Evolutionary conservation across 2,888 invertebrate species (phyloP).

Genomic region (Drymonia ruficornis): DNA sequence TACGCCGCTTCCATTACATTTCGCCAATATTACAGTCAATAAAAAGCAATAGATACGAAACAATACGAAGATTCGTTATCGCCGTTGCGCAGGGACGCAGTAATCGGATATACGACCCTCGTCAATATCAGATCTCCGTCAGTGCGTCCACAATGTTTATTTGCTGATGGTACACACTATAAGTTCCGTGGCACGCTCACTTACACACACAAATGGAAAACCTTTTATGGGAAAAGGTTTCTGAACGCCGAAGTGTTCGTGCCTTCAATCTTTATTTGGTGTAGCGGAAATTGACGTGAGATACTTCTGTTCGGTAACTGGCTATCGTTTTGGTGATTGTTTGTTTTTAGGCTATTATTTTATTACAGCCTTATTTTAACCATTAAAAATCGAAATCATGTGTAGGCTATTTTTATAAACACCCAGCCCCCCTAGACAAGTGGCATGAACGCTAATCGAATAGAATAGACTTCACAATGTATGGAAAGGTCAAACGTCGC

Average conservation of each 20-base stretch:
- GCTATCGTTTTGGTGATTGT: background rate
- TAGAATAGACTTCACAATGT: too few species aligned
- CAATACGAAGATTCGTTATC: conserved; percentile 31
- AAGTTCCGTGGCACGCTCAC: conserved; percentile 20
- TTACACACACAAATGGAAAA: conserved; percentile 28
- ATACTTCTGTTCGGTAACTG: conserved; percentile 12
- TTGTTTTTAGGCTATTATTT: background rate
- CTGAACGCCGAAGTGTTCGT: conserved; percentile 12
- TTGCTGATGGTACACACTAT: conserved; percentile 23
- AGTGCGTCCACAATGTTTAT: conserved; percentile 38
- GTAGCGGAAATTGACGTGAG: conserved; percentile 13
- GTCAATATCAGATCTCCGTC: conserved; percentile 53
- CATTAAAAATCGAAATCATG: too few species aligned
- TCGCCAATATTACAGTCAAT: conserved; percentile 6
- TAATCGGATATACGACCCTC: conserved; percentile 53
- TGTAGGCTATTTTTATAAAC: too few species aligned
- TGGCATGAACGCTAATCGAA: too few species aligned
- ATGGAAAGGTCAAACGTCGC: too few species aligned
- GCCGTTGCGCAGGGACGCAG: conserved; percentile 22
- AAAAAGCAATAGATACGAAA: conserved; percentile 31
- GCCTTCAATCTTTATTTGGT: conserved; percentile 21
- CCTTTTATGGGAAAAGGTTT: conserved; percentile 24
- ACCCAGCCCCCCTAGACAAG: too few species aligned
- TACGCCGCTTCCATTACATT: background rate
- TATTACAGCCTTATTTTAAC: too few species aligned